Conservation (phyloP, 2,888 invertebrate species). For the Pemphredon lugubris region DNA sequence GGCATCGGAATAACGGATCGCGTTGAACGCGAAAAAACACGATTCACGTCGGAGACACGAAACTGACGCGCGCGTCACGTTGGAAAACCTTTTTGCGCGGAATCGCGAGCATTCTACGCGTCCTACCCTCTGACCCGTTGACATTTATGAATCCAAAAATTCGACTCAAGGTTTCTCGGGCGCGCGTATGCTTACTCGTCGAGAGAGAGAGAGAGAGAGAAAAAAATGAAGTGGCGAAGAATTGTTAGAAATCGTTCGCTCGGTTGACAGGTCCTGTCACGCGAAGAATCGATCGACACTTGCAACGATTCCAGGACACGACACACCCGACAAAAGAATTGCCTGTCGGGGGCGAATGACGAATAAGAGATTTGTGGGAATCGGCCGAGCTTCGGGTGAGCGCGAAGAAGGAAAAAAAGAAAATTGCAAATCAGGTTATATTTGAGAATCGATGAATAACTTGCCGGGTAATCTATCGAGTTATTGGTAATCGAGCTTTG, state of each 20-base stretch:
- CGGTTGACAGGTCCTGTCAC: constrained; percentile 20
- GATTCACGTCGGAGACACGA: too few relatives aligned
- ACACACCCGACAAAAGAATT: constrained; percentile 32
- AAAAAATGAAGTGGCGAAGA: background rate
- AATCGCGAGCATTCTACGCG: too few relatives aligned
- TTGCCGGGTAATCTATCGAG: background rate
- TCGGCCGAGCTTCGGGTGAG: background rate
- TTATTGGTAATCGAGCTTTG: too few relatives aligned
- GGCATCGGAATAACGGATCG: too few relatives aligned
- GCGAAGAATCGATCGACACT: constrained; percentile 33
- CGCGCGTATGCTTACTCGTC: too few relatives aligned
- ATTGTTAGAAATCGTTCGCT: constrained; percentile 22
- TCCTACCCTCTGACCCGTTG: too few relatives aligned
- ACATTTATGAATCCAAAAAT: too few relatives aligned
- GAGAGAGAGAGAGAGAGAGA: too few relatives aligned
- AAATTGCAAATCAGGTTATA: background rate
- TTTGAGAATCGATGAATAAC: background rate
- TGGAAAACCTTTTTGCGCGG: too few relatives aligned
- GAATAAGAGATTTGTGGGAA: constrained; percentile 24
- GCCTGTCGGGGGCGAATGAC: constrained; percentile 39
- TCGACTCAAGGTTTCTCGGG: too few relatives aligned
- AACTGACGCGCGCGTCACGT: too few relatives aligned
- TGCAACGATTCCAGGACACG: constrained; percentile 22
- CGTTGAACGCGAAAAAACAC: too few relatives aligned
- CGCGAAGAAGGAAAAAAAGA: background rate